Conservation (phyloP, 2,113 vertebrate genomes). For the Chauna torquata region DNA sequence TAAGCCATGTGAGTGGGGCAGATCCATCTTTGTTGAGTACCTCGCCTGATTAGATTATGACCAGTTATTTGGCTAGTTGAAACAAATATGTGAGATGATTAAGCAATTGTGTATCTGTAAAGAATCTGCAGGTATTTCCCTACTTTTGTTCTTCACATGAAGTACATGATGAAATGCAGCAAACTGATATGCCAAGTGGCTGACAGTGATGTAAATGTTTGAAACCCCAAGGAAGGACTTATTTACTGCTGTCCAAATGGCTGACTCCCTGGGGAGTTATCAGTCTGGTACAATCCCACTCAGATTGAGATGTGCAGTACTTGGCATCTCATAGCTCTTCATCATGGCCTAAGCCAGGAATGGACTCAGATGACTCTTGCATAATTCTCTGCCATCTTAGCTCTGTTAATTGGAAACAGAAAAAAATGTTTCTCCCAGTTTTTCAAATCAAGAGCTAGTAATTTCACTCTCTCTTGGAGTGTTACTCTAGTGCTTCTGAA, state of each 20-base stretch:
- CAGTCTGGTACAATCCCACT: rapidly evolving
- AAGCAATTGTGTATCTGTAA: no score
- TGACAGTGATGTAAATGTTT: neutral
- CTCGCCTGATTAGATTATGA: neutral
- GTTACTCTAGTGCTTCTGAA: neutral
- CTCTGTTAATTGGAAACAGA: neutral
- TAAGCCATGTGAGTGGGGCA: neutral
- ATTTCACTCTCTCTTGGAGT: constrained; percentile 17
- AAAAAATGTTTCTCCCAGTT: neutral
- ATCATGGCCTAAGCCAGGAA: neutral
- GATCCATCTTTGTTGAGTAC: neutral
- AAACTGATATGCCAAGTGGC: neutral
- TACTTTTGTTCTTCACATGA: neutral
- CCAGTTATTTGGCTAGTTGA: neutral
- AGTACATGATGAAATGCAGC: no score
- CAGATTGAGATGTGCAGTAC: neutral
- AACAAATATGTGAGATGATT: no score
- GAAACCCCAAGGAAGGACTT: neutral
- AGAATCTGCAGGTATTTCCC: rapidly evolving
- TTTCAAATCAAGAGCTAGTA: neutral
- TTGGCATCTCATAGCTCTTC: neutral
- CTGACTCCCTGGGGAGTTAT: rapidly evolving
- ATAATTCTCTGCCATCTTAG: neutral
- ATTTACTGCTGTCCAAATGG: neutral
- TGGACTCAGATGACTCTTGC: neutral